Conservation (phyloP, 1,140 invertebrate species). For the Dendroctonus valens region DNA sequence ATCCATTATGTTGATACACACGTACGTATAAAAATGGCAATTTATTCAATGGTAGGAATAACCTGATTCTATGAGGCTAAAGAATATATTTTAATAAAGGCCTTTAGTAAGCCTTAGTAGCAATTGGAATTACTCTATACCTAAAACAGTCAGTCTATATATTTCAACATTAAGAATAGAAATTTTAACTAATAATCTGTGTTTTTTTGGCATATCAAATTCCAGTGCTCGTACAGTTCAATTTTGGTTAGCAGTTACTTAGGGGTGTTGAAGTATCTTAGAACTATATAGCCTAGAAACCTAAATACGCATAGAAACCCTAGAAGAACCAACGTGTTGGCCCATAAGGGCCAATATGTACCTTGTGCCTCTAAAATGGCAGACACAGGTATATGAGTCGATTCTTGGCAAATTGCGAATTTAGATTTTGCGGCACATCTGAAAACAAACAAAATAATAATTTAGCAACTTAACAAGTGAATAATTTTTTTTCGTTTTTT, state of each 20-base stretch:
- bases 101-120: no score
- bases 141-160: slow-evolving; percentile 27
- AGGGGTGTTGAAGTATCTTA: slow-evolving; percentile 70
- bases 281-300: slow-evolving; percentile 70
- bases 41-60: no score
- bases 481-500: no score
- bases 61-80: no score
- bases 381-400: slow-evolving; percentile 62
- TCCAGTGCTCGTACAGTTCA: slow-evolving; percentile 38
- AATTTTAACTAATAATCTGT: slow-evolving; percentile 20
- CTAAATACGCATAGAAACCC: slow-evolving; percentile 73
- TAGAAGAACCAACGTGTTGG: slow-evolving; percentile 73
- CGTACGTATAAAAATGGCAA: no score
- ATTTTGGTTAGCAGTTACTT: slow-evolving; percentile 48
- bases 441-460: slow-evolving; percentile 39
- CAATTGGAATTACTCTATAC: slow-evolving; percentile 1
- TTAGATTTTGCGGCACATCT: slow-evolving; percentile 69
- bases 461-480: no score
- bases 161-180: slow-evolving; percentile 24
- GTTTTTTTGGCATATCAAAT: slow-evolving; percentile 30
- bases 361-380: slow-evolving; percentile 68
- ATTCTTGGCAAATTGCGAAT: slow-evolving; percentile 64
- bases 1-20: no score
- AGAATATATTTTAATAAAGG: no score
- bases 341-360: slow-evolving; percentile 66